Evolutionary conservation across 1,140 invertebrate species (phyloP), one percentile per base, ranked within the genome.

Genomic region (Trichonephila clavipes): DNA sequence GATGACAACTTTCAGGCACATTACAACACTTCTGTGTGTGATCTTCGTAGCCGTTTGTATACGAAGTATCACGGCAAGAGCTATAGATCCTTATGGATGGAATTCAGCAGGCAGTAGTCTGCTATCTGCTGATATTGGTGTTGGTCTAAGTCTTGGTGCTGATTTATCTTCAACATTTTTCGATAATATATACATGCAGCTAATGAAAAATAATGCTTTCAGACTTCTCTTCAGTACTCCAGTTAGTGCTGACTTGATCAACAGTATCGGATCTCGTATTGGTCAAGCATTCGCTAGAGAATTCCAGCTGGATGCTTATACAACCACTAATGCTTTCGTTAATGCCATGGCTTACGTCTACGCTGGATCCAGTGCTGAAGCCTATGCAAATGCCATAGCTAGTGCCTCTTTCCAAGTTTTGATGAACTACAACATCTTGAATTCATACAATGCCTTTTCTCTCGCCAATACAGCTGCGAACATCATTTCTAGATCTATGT

Each of bases 171-270:
- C 87, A 24, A 18, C 61, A 2, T 88, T 88, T 66, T 34, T 28
- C 40, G 87, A 88, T 12, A 81, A 90, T 28, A 8, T 90, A 19
- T 90, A 90, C 14, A 16, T 28, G 2, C 66, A 90, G n/a, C 66
- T 90, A 19, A 21, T 90, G 12, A 51, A 44, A n/a, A 89, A 28
- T 8, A 59, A 81, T 72, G 66, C 88, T 34, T 90, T 90, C n/a
- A 66, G 69, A n/a, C 21, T 72, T 0, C 12, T 77, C n/a, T 59
- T 90, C 69, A 90, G 14, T 61, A 44, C 44, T 24, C n/a, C 18
- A n/a, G 14, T 81, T 3, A 24, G 34, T 58, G 40, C 66, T 6
- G 88, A 90, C 2, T 16, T 28, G 34, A 66, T 44, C 12, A 40
- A 66, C 8, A 81, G 28, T 51, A 24, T 89, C 28, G 66, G 66